These are phyloP conservation scores for Chiridota heheva DNA, from an alignment of 35 echinoderm and acorn worm genomes.

Conservation along the genomic window DNA sequence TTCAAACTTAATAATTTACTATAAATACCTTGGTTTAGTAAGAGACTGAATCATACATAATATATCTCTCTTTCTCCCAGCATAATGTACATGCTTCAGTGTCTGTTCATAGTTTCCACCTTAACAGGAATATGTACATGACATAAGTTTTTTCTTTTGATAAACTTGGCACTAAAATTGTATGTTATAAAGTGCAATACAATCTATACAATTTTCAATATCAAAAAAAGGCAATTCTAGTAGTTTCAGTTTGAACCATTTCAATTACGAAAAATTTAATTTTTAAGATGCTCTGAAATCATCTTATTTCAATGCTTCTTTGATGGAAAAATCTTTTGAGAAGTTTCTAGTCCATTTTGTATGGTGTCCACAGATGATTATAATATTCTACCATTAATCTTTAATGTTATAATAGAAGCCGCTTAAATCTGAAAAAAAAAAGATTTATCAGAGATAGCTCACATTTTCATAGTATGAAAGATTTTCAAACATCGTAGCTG, in stretches of 20 bases:
- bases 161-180: no score
- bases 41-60: neutral
- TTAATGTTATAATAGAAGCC: neutral
- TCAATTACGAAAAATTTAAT: no score
- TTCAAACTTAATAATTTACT: neutral
- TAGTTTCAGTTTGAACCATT: no score
- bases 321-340: neutral
- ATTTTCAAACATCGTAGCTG: constrained; percentile 94
- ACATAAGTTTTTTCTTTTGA: no score
- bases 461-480: constrained; percentile 43
- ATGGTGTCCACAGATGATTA: neutral
- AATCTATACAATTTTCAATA: no score
- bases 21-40: neutral
- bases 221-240: no score
- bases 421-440: neutral
- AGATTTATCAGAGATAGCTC: neutral
- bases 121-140: no score
- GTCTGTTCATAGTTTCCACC: no score
- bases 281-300: no score
- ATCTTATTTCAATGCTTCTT: neutral
- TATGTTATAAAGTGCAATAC: no score
- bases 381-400: neutral
- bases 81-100: no score
- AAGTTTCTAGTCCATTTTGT: neutral
- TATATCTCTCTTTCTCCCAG: neutral